A percentile compares a stretch with the other conserved stretches of the same genome.
Conservation (phyloP, 2,888 invertebrate species). For the Drosophila hawaiiensis region DNA sequence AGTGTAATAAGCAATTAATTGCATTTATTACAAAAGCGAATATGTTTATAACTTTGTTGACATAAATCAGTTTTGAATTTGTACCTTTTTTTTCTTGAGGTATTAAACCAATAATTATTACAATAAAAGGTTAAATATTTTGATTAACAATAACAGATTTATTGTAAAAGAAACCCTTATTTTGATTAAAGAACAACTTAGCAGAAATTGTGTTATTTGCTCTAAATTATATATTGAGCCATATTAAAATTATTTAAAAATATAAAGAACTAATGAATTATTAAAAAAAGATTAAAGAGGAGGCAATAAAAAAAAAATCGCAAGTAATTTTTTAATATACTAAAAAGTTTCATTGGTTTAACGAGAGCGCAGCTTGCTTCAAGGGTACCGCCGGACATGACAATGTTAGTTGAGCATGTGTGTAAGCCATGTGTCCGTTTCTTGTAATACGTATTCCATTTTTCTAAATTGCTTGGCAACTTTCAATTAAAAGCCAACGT, state of each 20-base stretch:
- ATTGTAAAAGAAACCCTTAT: neutral
- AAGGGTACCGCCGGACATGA: neutral
- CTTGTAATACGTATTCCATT: conserved; percentile 24
- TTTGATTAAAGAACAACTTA: neutral
- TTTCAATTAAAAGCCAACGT: conserved; percentile 56
- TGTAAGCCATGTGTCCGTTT: conserved; percentile 6
- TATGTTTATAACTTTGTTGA: neutral
- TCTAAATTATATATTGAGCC: neutral
- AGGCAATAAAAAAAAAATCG: too few species aligned
- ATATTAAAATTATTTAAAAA: too few species aligned
- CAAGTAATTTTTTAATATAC: neutral
- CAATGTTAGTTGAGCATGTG: neutral
- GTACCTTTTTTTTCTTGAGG: neutral
- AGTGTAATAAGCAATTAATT: neutral
- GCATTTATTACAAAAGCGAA: neutral
- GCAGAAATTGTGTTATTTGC: neutral
- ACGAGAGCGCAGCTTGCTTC: neutral
- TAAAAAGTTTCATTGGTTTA: neutral
- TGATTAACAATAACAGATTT: neutral
- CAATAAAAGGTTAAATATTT: neutral
- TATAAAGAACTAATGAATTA: neutral
- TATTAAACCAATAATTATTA: neutral
- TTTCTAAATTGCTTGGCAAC: conserved; percentile 52
- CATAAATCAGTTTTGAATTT: neutral
- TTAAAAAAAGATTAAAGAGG: neutral